phyloP scores from a whole-genome alignment of 2,113 vertebrate genomes.

The Tiliqua scincoides region DNA sequence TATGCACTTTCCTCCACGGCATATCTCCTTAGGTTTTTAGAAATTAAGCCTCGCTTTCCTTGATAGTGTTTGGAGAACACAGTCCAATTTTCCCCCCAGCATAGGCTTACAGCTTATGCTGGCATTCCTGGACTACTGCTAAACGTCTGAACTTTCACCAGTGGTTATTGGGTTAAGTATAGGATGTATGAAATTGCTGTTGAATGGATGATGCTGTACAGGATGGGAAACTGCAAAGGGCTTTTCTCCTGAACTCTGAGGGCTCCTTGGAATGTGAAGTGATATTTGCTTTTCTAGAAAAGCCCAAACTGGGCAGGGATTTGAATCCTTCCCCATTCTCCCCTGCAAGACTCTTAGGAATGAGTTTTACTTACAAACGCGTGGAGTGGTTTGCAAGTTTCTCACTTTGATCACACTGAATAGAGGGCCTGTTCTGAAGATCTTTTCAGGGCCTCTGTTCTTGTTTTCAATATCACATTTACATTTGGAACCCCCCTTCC shows the following conservation, averaged over 20 bases:
- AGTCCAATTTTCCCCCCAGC: no score
- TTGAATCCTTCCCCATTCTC: no score
- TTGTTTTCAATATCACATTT: slow-evolving; percentile 21
- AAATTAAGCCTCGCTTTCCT: no score
- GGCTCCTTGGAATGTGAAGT: neutral
- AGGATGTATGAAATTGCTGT: neutral
- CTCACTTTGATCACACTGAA: neutral
- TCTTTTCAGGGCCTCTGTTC: neutral
- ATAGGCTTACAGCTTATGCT: no score
- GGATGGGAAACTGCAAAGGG: no score
- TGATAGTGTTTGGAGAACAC: no score
- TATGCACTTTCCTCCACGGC: no score
- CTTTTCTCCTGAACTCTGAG: neutral
- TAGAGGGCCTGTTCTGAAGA: neutral
- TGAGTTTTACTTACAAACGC: neutral
- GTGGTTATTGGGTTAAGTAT: neutral
- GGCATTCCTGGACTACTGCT: no score
- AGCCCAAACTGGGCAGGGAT: neutral
- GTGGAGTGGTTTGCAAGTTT: neutral
- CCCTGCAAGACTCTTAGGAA: neutral
- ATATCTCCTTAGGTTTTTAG: no score
- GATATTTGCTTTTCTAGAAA: neutral
- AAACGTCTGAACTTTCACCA: no score
- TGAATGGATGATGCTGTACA: no score
- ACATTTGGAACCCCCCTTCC: neutral